Percentiles rank a stretch among this genome's conserved stretches.
These are phyloP conservation scores for Sebastes baramenuke DNA, from an alignment of 2,797 vertebrate species.

Conservation along the genomic window DNA sequence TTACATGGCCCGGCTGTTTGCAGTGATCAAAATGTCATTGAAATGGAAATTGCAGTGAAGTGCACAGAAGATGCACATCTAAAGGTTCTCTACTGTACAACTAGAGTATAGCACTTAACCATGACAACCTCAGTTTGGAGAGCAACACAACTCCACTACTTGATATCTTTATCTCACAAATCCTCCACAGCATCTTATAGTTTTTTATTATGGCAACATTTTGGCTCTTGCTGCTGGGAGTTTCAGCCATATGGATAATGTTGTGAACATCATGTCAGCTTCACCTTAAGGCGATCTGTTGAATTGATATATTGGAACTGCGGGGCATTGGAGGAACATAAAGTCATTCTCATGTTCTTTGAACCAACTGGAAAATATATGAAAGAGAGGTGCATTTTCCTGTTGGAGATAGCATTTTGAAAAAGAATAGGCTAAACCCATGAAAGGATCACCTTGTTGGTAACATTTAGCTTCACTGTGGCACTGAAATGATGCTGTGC, in stretches of 20 bases:
- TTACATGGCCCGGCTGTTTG: background rate
- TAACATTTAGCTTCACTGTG: background rate
- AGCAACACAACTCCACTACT: background rate
- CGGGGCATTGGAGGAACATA: background rate
- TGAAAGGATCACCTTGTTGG: background rate
- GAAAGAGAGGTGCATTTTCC: background rate
- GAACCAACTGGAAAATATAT: background rate
- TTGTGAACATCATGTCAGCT: background rate
- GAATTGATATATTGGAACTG: background rate
- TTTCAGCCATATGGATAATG: background rate
- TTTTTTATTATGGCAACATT: background rate
- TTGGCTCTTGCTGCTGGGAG: background rate
- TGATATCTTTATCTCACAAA: background rate
- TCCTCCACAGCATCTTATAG: background rate
- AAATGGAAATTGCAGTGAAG: background rate
- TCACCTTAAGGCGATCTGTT: background rate
- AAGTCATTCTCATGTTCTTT: background rate
- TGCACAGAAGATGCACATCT: background rate
- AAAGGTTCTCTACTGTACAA: background rate
- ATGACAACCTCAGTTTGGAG: constrained; percentile 1
- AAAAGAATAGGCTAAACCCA: background rate
- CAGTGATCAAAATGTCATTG: background rate
- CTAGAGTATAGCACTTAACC: background rate
- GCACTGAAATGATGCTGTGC: background rate
- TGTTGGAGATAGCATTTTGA: background rate